phyloP scores from a whole-genome alignment of 2,113 vertebrate genomes.

The Eptatretus burgeri region DNA sequence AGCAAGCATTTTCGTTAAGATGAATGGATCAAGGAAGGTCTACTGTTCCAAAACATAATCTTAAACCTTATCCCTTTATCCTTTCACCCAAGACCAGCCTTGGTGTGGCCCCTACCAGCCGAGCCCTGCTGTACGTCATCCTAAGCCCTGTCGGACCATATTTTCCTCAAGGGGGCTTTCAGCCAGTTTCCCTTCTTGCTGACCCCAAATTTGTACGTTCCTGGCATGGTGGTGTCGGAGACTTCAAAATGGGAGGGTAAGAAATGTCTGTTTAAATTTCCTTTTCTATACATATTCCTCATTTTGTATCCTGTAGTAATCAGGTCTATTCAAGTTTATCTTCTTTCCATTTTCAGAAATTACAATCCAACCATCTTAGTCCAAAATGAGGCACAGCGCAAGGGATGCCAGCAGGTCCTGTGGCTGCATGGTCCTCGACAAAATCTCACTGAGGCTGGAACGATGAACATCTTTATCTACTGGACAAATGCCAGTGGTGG shows the following conservation, averaged over 20 bases:
- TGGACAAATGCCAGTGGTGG: slow-evolving; percentile 42
- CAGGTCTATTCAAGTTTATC: neutral
- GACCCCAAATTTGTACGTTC: slow-evolving; percentile 36
- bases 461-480: slow-evolving; percentile 71
- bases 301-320: neutral
- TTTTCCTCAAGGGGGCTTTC: slow-evolving; percentile 34
- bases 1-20: too few relatives aligned
- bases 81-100: slow-evolving; percentile 25
- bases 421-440: slow-evolving; percentile 44
- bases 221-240: slow-evolving; percentile 41
- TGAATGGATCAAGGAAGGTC: neutral
- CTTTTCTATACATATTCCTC: too few relatives aligned
- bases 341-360: slow-evolving; percentile 21
- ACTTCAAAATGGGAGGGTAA: slow-evolving; percentile 52
- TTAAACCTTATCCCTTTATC: neutral
- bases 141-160: slow-evolving; percentile 41
- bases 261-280: slow-evolving; percentile 10
- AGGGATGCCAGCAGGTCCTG: slow-evolving; percentile 46
- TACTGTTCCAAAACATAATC: neutral
- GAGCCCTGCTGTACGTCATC: slow-evolving; percentile 38
- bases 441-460: slow-evolving; percentile 53
- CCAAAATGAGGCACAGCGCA: slow-evolving; percentile 26
- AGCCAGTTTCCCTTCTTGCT: slow-evolving; percentile 36
- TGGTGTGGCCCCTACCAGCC: slow-evolving; percentile 21
- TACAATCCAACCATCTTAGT: slow-evolving; percentile 46